phyloP scores from a whole-genome alignment of 2,888 invertebrate species.

The Drosophila recens region DNA sequence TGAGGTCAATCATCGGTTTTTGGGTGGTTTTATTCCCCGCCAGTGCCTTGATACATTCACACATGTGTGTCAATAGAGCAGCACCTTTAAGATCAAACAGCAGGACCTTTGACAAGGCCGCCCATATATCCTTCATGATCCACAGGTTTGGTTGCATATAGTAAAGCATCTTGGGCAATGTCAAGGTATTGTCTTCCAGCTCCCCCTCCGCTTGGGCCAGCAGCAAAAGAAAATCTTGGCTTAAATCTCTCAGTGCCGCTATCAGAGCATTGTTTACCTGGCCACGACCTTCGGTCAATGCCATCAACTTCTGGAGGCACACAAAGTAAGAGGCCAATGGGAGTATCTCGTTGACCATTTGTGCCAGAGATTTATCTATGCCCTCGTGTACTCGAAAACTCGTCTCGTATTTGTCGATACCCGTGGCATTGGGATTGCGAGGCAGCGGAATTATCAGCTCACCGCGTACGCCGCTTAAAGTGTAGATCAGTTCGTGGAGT shows the following conservation, averaged over 20 bases:
- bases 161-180: conserved; percentile 95
- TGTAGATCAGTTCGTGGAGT: conserved; percentile 5
- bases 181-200: conserved; percentile 89
- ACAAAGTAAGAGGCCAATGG: conserved; percentile 96
- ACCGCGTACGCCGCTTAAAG: neutral
- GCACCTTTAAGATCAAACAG: conserved; percentile 89
- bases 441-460: neutral
- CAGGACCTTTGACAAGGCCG: conserved; percentile 92
- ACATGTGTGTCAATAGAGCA: conserved; percentile 93
- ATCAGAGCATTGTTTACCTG: conserved; percentile 96
- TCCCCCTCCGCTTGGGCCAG: conserved; percentile 94
- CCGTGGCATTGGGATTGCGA: neutral
- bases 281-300: conserved; percentile 87
- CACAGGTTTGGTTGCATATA: conserved; percentile 94
- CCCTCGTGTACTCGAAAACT: conserved; percentile 89
- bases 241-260: conserved; percentile 91
- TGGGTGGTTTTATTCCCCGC: conserved; percentile 91
- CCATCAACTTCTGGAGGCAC: conserved; percentile 92
- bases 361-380: conserved; percentile 89
- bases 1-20: conserved; percentile 92
- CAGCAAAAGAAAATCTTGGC: conserved; percentile 93
- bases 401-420: conserved; percentile 82
- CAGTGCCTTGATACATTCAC: conserved; percentile 91
- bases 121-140: conserved; percentile 93
- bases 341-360: conserved; percentile 87